Percentiles rank a stretch among this genome's conserved stretches.
phyloP scores from a whole-genome alignment of 1,140 invertebrate species.

The Stenopsyche tienmushanensis region DNA sequence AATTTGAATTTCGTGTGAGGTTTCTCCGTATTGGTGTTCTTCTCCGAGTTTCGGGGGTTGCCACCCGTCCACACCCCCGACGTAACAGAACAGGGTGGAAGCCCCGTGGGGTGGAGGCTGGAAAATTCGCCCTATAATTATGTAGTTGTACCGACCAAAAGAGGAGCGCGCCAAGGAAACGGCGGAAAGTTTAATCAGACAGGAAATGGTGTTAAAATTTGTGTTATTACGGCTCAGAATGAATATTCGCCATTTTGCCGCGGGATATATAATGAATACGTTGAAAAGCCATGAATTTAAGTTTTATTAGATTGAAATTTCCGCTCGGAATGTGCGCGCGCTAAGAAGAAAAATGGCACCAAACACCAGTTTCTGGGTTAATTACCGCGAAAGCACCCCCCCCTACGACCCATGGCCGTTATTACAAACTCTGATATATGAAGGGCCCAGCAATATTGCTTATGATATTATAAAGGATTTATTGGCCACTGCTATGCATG shows the following conservation, averaged over 20 bases:
- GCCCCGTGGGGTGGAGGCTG: neutral
- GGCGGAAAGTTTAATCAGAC: constrained; percentile 42
- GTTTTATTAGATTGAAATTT: constrained; percentile 39
- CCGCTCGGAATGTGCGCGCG: neutral
- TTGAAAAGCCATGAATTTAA: constrained; percentile 33
- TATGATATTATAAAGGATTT: neutral
- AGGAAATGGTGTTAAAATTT: constrained; percentile 42
- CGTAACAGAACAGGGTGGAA: neutral
- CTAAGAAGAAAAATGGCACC: constrained; percentile 28
- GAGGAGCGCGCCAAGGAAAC: constrained; percentile 25
- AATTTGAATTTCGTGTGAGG: constrained; percentile 42
- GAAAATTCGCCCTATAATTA: constrained; percentile 39
- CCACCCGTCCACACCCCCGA: neutral
- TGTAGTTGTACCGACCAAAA: constrained; percentile 33
- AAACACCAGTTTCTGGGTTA: constrained; percentile 26
- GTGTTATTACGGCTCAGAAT: constrained; percentile 41
- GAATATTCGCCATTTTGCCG: constrained; percentile 38
- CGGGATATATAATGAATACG: constrained; percentile 37
- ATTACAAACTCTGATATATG: neutral
- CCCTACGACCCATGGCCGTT: neutral
- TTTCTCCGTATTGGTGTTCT: constrained; percentile 32
- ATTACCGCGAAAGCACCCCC: constrained; percentile 12
- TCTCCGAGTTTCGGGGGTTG: constrained; percentile 6
- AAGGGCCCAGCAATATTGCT: too few species aligned
- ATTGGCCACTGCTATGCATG: neutral